phyloP scores from a whole-genome alignment of 2,113 vertebrate species.

The Laterallus jamaicensis region DNA sequence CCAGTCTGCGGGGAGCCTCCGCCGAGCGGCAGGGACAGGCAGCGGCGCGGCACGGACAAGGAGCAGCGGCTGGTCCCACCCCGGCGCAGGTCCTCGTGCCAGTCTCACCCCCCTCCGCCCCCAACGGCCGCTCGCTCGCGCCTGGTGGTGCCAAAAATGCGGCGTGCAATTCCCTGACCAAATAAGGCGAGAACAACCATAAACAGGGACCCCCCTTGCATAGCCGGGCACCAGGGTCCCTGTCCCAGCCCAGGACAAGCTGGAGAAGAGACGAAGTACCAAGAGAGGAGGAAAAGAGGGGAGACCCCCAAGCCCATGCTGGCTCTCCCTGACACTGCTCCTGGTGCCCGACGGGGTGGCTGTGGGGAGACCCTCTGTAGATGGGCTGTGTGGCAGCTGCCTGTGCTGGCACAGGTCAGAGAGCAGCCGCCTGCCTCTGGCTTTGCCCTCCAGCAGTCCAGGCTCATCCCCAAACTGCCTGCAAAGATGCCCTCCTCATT shows the following conservation, averaged over 20 bases:
- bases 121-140: not conserved
- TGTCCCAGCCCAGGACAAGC: not conserved
- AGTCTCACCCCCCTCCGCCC: conserved; percentile 24
- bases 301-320: fast-evolving
- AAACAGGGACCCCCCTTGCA: conserved; percentile 34
- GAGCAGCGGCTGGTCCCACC: conserved; percentile 10
- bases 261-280: not conserved
- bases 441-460: not conserved
- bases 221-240: not conserved
- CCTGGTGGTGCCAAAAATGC: conserved; percentile 65
- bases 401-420: not conserved
- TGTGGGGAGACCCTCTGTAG: not conserved
- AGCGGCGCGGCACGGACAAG: not conserved
- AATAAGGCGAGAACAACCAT: conserved; percentile 63
- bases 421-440: not conserved
- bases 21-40: not conserved
- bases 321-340: not conserved
- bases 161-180: conserved; percentile 64
- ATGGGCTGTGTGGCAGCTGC: not conserved
- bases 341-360: not conserved
- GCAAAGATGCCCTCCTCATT: not conserved
- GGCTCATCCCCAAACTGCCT: not conserved
- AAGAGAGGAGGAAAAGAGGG: not conserved
- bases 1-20: not conserved
- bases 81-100: not conserved